Base-by-base conservation (phyloP, 1,140 invertebrate genomes). In the Whitmania pigra region DNA sequence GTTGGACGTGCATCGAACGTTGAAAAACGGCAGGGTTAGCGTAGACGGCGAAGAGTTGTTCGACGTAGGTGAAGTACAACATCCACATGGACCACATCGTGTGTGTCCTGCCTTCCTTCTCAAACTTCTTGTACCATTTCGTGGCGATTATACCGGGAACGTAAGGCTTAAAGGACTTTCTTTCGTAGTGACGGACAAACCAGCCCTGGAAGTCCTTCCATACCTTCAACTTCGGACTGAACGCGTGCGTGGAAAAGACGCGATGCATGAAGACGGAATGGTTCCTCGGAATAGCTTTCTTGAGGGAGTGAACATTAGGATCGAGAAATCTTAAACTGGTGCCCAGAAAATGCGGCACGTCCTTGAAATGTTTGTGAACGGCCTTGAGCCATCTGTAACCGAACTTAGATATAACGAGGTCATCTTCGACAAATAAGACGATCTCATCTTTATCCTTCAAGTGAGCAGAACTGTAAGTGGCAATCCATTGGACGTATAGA, bases 241-340 rank as follows among this genome's bases (percentile, higher is more conserved):
- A 78, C 18, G 77, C 78, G 76, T 76, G 78, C 3, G 77, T 75
- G 25, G 76, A 76, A 75, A 69, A 67, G 76, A 27, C 74, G 76
- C 15, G 4, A 31, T 73, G 69, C 15, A 72, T n/a, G 31, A 72
- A 73, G 27, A 73, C 73, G 0, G 69, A 36, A n/a, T 72, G 63
- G 53, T 43, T 72, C 22, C 40, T 5, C 11, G 72, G 60, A 17
- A 29, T 27, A n/a, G n/a, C 9, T 9, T 71, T 15, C 20, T 31
- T 29, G 7, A 68, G 22, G 11, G 57, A 20, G 20, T 63, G 57
- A 25, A n/a, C 15, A 15, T 49, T 49, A 31, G 57, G 57, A 7
- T 22, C 22, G 22, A 63, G 22, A 13, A n/a, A 63, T 2, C 20
- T 29, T 13, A 68, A 29, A n/a, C 17, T 15, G 36, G 27, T 31